These are phyloP conservation scores for Platycercus adscitus DNA, from an alignment of 2,113 vertebrate species.

Conservation along the genomic window DNA sequence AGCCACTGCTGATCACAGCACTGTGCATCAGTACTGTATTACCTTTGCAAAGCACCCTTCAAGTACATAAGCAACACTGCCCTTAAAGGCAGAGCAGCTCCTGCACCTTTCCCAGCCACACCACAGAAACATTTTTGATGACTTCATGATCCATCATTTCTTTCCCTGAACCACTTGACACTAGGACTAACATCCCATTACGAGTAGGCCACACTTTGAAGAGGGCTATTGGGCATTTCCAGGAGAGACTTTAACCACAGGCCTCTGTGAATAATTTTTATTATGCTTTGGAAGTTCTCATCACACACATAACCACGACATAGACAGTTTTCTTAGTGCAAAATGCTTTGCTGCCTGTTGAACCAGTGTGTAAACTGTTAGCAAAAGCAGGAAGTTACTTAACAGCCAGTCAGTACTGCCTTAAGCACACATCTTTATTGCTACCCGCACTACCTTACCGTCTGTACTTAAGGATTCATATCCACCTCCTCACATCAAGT, in stretches of 20 bases:
- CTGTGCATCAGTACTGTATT: neutral
- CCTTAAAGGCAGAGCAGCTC: neutral
- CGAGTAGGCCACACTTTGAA: neutral
- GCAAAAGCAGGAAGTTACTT: constrained; percentile 26
- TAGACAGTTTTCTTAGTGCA: constrained; percentile 4
- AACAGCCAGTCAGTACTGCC: neutral
- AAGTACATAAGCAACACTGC: neutral
- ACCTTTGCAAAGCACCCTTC: neutral
- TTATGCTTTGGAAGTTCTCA: constrained; percentile 36
- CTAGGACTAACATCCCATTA: neutral
- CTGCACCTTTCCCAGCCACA: neutral
- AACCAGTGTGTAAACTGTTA: constrained; percentile 36
- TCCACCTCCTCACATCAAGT: neutral
- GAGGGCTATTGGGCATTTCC: neutral
- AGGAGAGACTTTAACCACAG: constrained; percentile 36
- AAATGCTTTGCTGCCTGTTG: constrained; percentile 1
- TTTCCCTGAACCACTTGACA: neutral
- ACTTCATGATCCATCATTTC: neutral
- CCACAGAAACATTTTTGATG: neutral
- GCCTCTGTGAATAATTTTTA: constrained; percentile 28
- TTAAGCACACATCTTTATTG: neutral
- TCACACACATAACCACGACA: neutral
- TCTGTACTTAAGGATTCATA: neutral
- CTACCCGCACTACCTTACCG: neutral
- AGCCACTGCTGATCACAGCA: neutral